Percentiles rank a stretch among this genome's conserved stretches.
phyloP scores from a whole-genome alignment of 1,140 invertebrate genomes.

The Ceratina calcarata region DNA sequence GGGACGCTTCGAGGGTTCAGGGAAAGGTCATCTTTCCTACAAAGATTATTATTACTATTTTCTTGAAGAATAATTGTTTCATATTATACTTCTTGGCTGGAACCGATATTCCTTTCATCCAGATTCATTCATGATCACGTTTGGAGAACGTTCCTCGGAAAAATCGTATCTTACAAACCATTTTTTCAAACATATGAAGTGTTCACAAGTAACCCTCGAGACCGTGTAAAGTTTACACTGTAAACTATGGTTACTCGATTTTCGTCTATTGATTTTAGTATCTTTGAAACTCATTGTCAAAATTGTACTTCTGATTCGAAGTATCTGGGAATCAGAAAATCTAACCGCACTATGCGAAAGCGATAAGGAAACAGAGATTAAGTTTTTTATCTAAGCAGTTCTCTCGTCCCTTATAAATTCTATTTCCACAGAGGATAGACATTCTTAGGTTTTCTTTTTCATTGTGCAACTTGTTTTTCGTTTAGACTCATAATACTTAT shows the following conservation, averaged over 20 bases:
- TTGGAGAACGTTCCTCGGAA: too few relatives aligned
- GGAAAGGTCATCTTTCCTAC: not conserved
- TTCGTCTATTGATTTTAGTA: not conserved
- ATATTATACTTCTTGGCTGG: not conserved
- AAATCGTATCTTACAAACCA: too few relatives aligned
- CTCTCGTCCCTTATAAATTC: slow-evolving; percentile 27
- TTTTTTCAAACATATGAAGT: too few relatives aligned
- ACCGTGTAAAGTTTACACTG: not conserved
- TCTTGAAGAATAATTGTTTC: not conserved
- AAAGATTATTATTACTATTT: not conserved
- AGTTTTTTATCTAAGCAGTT: slow-evolving; percentile 41
- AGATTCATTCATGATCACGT: too few relatives aligned
- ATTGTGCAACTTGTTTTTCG: slow-evolving; percentile 1
- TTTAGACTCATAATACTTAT: too few relatives aligned
- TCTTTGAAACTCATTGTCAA: not conserved
- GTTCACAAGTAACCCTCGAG: not conserved
- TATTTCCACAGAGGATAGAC: slow-evolving; percentile 1
- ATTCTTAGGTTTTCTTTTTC: slow-evolving; percentile 18
- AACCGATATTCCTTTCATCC: not conserved
- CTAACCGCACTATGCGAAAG: slow-evolving; percentile 18
- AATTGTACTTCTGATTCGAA: slow-evolving; percentile 25
- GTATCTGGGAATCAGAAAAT: slow-evolving; percentile 53
- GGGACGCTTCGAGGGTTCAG: not conserved
- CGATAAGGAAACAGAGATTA: slow-evolving; percentile 53
- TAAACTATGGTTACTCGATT: not conserved